Conservation (phyloP, 2,113 vertebrate genomes). For the Nestor notabilis region DNA sequence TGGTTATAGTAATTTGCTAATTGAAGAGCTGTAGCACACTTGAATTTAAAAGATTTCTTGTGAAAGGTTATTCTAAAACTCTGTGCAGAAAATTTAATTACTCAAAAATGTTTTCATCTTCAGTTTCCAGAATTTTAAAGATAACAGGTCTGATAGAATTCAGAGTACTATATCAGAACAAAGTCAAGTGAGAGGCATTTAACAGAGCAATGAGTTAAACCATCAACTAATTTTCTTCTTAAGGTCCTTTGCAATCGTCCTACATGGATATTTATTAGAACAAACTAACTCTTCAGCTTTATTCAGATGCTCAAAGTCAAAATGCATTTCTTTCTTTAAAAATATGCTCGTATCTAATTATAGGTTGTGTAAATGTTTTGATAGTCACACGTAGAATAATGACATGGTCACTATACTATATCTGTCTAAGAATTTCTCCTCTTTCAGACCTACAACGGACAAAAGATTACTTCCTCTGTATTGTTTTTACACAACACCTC, state of each 20-base stretch:
- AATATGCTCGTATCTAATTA: neutral
- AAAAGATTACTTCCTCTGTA: neutral
- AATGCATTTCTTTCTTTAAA: slow-evolving; percentile 27
- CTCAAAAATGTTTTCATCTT: neutral
- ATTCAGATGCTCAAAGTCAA: neutral
- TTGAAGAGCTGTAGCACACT: slow-evolving; percentile 16
- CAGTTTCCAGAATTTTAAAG: neutral
- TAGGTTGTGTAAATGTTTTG: neutral
- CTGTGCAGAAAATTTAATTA: neutral
- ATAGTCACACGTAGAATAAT: neutral
- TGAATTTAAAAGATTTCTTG: slow-evolving; percentile 8
- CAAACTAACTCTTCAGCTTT: slow-evolving; percentile 6
- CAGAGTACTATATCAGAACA: neutral
- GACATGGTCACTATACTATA: neutral
- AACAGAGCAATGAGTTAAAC: neutral
- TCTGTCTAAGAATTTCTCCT: neutral
- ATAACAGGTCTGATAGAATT: neutral
- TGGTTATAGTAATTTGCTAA: slow-evolving; percentile 16
- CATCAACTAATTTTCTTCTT: neutral
- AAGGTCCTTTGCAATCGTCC: neutral
- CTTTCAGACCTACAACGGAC: neutral
- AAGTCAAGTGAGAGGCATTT: neutral
- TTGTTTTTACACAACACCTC: neutral
- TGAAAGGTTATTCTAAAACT: neutral
- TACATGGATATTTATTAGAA: slow-evolving; percentile 2